Percentiles rank a stretch among this genome's conserved stretches.
Conservation (phyloP, 2,113 vertebrate species). For the Psittacula cyanocephala region DNA sequence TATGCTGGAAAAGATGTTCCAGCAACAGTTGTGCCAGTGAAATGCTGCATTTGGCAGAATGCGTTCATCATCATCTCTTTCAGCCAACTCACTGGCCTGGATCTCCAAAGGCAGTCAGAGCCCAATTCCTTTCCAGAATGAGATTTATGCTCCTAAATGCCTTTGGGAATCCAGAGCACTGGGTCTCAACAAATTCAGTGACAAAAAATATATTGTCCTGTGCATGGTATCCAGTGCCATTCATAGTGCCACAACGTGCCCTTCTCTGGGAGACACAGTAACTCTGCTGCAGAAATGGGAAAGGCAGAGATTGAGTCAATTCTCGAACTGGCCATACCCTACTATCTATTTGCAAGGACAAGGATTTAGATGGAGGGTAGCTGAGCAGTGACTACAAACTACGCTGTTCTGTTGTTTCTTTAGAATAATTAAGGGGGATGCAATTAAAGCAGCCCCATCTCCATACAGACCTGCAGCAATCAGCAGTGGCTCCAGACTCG, state of each 20-base stretch:
- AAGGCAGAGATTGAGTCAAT: neutral
- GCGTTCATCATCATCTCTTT: neutral
- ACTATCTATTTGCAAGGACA: neutral
- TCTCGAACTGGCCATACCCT: neutral
- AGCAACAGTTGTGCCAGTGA: neutral
- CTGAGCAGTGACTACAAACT: neutral
- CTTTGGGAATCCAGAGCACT: neutral
- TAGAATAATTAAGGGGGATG: neutral
- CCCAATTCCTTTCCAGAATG: constrained; percentile 12
- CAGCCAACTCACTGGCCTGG: neutral
- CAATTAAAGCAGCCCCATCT: neutral
- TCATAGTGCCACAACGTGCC: neutral
- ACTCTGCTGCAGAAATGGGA: neutral
- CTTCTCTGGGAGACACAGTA: neutral
- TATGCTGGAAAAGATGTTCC: neutral
- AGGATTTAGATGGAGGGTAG: neutral
- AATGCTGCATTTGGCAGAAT: neutral
- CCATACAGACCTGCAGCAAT: neutral
- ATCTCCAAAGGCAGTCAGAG: neutral
- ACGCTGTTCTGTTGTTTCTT: accelerated
- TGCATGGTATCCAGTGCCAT: neutral
- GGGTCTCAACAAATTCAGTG: neutral
- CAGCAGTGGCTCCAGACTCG: neutral
- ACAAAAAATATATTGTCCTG: neutral
- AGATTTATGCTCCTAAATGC: constrained; percentile 21